Base-by-base conservation (phyloP, 2,888 invertebrate genomes). In the Microchrysa polita region DNA sequence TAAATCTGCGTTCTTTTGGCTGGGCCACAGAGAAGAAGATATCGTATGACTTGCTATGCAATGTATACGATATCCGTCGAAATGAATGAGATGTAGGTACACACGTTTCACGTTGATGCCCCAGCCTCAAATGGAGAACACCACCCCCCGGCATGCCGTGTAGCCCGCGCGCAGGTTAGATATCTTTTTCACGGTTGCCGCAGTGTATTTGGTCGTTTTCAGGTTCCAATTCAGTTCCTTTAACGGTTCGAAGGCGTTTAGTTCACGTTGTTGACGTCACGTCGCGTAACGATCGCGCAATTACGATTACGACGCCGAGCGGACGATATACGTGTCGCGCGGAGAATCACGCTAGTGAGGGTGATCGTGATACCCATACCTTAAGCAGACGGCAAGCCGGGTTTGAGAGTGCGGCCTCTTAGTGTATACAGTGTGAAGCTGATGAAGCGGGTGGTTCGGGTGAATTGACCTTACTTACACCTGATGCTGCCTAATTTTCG, bases 171-270 rank as follows among this genome's bases (percentile, higher is more conserved):
- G 69, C 69, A 69, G 20, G 69, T 44, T 44, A n/a, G 14, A 44
- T 48, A 65, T 48, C 48, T n/a, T 12, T n/a, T 48, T 48, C 48
- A 48, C 16, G 22, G 65, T 22, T 69, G 57, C 69, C 69, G 69
- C 69, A 69, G 65, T 65, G 65, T 12, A 44, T 34, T 52, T 67
- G 53, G 22, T 23, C 53, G 34, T 18, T 27, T 40, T 16, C 42
- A 55, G 52, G 69, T 69, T 57, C 69, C 55, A 55, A 16, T 69
- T 69, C 69, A 69, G 69, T 69, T 69, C 69, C 57, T 69, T 69
- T 69, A 40, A 57, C 55, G 55, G 55, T 69, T 69, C 69, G 55
- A 55, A 69, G 42, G 69, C 20, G 69, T 57, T 69, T 69, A 40
- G 69, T 52, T 57, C 69, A 57, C 40, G 27, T 34, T 2, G 69